phyloP scores from a whole-genome alignment of 2,797 vertebrate species.

The Oreortyx pictus region DNA sequence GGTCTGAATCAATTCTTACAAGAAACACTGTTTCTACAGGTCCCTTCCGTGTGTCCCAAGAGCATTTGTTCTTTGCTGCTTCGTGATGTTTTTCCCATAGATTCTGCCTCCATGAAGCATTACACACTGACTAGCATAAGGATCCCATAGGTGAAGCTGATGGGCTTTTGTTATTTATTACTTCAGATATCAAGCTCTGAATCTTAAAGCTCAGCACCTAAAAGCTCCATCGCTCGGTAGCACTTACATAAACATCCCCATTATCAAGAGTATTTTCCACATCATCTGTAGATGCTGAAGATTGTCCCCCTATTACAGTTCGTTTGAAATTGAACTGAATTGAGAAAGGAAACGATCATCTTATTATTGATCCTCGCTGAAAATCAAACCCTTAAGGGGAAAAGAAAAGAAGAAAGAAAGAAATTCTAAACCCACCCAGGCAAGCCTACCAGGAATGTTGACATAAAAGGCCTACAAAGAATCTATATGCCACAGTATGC shows the following conservation, averaged over 20 bases:
- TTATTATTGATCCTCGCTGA: not conserved
- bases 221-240: not conserved
- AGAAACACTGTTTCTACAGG: not conserved
- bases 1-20: not conserved
- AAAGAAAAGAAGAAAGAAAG: not conserved
- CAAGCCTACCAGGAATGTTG: not conserved
- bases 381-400: not conserved
- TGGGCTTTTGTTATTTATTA: slow-evolving; percentile 17
- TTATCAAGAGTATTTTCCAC: slow-evolving; percentile 17
- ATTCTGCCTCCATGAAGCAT: not conserved
- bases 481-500: not conserved
- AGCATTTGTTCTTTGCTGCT: not conserved
- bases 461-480: not conserved
- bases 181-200: slow-evolving; percentile 11
- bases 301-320: slow-evolving; percentile 1
- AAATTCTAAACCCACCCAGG: not conserved
- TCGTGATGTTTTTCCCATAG: not conserved
- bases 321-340: slow-evolving; percentile 18
- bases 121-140: not conserved
- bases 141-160: not conserved
- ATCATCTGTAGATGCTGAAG: slow-evolving; percentile 15
- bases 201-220: not conserved
- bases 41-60: not conserved
- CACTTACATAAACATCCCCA: slow-evolving; percentile 23
- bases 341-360: not conserved